Evolutionary conservation across 2,888 invertebrate genomes (phyloP), one percentile per base, ranked within the genome.

Genomic region (Habroteleia sp.): DNA sequence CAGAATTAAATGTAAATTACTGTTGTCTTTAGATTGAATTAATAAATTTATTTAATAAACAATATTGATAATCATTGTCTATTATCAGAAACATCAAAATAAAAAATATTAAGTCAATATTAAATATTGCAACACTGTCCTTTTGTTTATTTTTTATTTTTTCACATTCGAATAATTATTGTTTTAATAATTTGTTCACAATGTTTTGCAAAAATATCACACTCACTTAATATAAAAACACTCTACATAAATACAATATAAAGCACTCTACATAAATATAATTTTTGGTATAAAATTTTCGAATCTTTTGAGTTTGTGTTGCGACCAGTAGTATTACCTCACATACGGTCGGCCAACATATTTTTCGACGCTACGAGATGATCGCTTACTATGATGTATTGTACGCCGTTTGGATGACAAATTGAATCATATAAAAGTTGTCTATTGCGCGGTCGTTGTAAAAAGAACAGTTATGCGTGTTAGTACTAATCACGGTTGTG

Each of bases 351-450:
- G 23, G 50, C n/a, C 65, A 37, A 37, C 69, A 65, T 46, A 68
- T 66, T 69, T 69, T 52, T 58, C 35, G n/a, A 25, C 25, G 23
- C 31, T 3, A 31, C 13, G 50, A 58, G 50, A 65, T 42, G 71
- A 75, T 71, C 65, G 65, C 56, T 74, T 63, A 58, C 44, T 46
- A 46, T 56, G 58, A 74, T 31, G 50, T 35, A 50, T 58, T 48
- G 48, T 37, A 44, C 44, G 35, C 44, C 65, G 33, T 71, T 75
- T 35, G 44, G 44, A 60, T 75, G 65, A 75, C 75, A 71, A 75
- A 75, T 71, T 71, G 75, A 71, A 52, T 71, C 65, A 33, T 44
- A 75, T 75, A 75, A 71, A 75, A 75, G 75, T 71, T 69, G 65
- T 71, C 69, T 48, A 75, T 71, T 71, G 69, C 52, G 54, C 58